phyloP scores from a whole-genome alignment of 1,140 invertebrate genomes.

The Hypsibius dujardini region DNA sequence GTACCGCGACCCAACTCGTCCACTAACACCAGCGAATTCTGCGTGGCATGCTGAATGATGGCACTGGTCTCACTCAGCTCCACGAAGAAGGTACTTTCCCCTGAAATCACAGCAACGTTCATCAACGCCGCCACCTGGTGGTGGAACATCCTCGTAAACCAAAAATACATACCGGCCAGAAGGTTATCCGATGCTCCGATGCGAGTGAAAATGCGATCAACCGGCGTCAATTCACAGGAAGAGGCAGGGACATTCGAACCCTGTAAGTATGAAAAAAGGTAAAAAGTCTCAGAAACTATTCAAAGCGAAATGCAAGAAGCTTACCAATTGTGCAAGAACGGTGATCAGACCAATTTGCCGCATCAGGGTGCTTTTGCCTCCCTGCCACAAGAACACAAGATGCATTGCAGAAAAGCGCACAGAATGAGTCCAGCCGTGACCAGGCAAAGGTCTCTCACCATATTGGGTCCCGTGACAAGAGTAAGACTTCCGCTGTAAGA shows the following conservation, averaged over 20 bases:
- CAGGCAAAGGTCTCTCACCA: too few species aligned
- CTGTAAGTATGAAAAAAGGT: slow-evolving; percentile 36
- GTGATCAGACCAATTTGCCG: slow-evolving; percentile 70
- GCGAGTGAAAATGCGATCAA: slow-evolving; percentile 85
- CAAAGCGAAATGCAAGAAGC: too few species aligned
- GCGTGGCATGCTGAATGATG: slow-evolving; percentile 68
- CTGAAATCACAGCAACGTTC: slow-evolving; percentile 35
- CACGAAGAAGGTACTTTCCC: slow-evolving; percentile 85
- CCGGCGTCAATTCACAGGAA: slow-evolving; percentile 52
- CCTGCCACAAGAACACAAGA: too few species aligned
- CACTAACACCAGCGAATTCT: slow-evolving; percentile 71
- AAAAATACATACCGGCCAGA: slow-evolving; percentile 39
- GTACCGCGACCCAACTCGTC: slow-evolving; percentile 88
- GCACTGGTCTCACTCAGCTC: slow-evolving; percentile 78
- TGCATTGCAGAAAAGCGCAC: too few species aligned
- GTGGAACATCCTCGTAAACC: not conserved
- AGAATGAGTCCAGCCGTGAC: too few species aligned
- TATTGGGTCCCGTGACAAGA: slow-evolving; percentile 76
- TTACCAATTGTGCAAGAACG: slow-evolving; percentile 80
- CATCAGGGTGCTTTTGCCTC: slow-evolving; percentile 94
- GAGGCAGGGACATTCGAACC: slow-evolving; percentile 75
- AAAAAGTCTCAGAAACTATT: too few species aligned
- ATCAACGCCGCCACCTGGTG: too few species aligned
- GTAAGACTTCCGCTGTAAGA: slow-evolving; percentile 27
- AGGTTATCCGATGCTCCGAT: slow-evolving; percentile 84